Evolutionary conservation across 2,797 vertebrate species (phyloP), one percentile per base, ranked within the genome.

Genomic region (Crocidura indochinensis): DNA sequence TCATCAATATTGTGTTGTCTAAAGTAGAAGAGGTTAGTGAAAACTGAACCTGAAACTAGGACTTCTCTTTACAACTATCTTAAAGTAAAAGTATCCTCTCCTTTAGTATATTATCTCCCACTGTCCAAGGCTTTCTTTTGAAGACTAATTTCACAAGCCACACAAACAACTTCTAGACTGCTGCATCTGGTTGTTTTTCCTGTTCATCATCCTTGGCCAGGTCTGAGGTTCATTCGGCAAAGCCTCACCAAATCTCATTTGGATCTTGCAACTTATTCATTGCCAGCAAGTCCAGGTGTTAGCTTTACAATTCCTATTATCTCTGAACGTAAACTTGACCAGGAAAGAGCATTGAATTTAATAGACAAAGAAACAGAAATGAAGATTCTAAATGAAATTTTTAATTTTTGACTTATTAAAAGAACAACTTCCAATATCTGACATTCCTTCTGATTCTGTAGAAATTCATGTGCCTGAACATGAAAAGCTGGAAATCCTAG

Each of bases 21-120:
- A 99, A 99, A 98, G 99, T 99, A 24, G 98, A 98, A 96, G 99
- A 99, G 95, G 98, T 99, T 15, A 98, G 99, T 98, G 94, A 98
- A 51, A 98, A 98, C 93, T 93, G 98, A 98, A 65, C 75, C 96
- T 82, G 97, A 97, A 68, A 97, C 94, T 1, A 96, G 94, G 31
- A 94, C 91, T 9, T 98, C 98, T 14, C 97, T 97, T 24, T 84
- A 92, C 14, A 97, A 95, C 79, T 99, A 98, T 72, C 96, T 97
- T 77, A 97, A 94, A 94, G 56, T 92, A 92, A 87, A 97, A 51
- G 97, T 97, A 46, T 46, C 92, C 49, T 86, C 95, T 92, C 95
- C 95, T 81, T 26, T 94, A 87, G 91, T 91, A 0, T 94, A 91
- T 5, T 95, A 91, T 82, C 62, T 96, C 1, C 96, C 97, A 29